A percentile compares a stretch with the other conserved stretches of the same genome.
Evolutionary conservation across 2,797 vertebrate species (phyloP).

Genomic region (Chelon auratus): DNA sequence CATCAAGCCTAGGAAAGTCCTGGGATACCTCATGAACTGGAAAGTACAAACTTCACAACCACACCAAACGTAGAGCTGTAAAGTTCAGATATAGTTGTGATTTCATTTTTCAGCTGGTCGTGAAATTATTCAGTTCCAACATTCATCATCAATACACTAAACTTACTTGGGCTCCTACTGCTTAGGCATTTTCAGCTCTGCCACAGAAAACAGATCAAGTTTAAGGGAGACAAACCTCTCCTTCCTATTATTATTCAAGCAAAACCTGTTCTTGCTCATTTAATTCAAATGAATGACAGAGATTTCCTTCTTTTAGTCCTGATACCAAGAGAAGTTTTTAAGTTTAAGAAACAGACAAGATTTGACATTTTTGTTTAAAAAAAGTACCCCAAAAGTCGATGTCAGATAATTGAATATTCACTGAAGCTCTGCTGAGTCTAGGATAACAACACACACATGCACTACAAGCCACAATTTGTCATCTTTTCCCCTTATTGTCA

Average conservation of each 20-base stretch:
- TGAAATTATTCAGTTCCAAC: slow-evolving; percentile 5
- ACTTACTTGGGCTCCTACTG: slow-evolving; percentile 4
- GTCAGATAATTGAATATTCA: neutral
- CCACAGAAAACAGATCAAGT: slow-evolving; percentile 13
- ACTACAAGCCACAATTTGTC: slow-evolving; percentile 23
- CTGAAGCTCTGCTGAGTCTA: neutral
- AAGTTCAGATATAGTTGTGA: slow-evolving; percentile 18
- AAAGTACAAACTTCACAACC: too few relatives aligned
- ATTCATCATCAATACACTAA: neutral
- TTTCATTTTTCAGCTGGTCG: slow-evolving; percentile 15
- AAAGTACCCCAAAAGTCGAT: neutral
- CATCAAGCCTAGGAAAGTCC: too few relatives aligned
- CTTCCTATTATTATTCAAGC: neutral
- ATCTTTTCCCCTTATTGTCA: slow-evolving; percentile 35
- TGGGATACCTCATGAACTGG: too few relatives aligned
- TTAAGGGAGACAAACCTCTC: neutral
- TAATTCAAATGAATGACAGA: neutral
- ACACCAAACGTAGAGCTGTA: neutral
- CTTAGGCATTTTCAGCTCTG: neutral
- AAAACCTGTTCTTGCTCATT: neutral
- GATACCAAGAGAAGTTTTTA: neutral
- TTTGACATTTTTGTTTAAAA: neutral
- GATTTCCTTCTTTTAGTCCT: neutral
- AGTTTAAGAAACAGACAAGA: neutral
- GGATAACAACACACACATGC: neutral